Base-by-base conservation (phyloP, 37 sponge, comb jelly and placozoan genomes). In the Aplysina aerophoba region DNA sequence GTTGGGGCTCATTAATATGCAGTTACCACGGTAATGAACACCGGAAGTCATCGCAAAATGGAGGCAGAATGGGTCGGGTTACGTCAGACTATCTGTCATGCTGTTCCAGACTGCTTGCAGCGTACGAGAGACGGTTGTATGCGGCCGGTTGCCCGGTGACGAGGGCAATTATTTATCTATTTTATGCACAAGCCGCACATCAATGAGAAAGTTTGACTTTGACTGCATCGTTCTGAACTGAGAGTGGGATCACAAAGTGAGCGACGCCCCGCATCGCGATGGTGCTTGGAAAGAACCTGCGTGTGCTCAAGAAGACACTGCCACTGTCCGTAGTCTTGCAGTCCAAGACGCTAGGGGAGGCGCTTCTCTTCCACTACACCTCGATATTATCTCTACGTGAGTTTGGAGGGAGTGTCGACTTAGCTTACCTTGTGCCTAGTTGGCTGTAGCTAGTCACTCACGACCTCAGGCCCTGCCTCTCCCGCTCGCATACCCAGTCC, bases 321-420 rank as follows among this genome's bases (percentile, higher is more conserved):
- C 93, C 91, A 14, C 84, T 87, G 17, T 85, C 94, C 19, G 91
- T 93, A 17, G 83, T 95, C 0, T 69, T 95, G 81, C 93, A 95
- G 83, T 85, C 75, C 34, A 88, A 73, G 39, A 69, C 86, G 28
- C 67, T 61, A 0, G 80, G 73, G 25, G 89, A 93, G 37, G 82
- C 91, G 16, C 89, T 95, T 0, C 85, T 95, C 40, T 95, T 95
- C 55, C 93, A 95, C 66, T 83, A 87, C 27, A 77, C 81, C 61
- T 73, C 83, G 22, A 73, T 93, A 28, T 89, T 93, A 53, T 39
- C 88, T 27, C 83, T 95, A 27, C 59, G 96, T 95, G 44, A 92
- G 95, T 80, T 21, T 35, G 35, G 5, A 27, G 4, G 25, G 30
- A 2, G 50, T 44, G 50, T 8, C 50, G 8, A 8, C n/a, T n/a